Percentiles rank a stretch among this genome's conserved stretches.
phyloP scores from a whole-genome alignment of 2,888 invertebrate species.

The Lasioglossum pauxillum region DNA sequence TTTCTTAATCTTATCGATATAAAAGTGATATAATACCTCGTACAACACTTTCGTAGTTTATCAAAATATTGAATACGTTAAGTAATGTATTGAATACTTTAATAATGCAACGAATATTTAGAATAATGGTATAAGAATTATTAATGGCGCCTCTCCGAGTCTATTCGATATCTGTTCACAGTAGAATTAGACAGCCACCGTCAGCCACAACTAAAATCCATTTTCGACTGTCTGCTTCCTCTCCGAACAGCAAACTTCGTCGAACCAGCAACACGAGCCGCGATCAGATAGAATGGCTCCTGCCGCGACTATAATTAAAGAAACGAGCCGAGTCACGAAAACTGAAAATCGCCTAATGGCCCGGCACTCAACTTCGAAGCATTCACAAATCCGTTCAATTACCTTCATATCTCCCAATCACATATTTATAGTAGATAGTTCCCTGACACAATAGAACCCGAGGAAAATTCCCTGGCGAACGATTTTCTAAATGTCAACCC shows the following conservation, averaged over 20 bases:
- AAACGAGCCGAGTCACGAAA: conserved; percentile 4
- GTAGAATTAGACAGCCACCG: background rate
- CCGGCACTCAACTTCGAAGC: background rate
- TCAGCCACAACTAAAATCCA: background rate
- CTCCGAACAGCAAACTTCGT: background rate
- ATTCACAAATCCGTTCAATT: background rate
- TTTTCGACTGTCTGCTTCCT: background rate
- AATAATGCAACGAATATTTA: too few species aligned
- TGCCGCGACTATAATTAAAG: background rate
- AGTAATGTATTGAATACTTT: too few species aligned
- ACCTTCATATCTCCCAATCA: background rate
- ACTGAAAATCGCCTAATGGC: background rate
- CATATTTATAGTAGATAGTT: background rate
- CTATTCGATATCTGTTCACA: background rate
- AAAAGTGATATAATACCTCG: too few species aligned
- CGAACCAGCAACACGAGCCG: background rate
- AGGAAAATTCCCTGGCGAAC: background rate
- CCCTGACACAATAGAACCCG: background rate
- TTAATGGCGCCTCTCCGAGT: too few species aligned
- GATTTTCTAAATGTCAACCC: conserved; percentile 2
- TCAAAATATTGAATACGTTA: too few species aligned
- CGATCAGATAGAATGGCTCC: background rate
- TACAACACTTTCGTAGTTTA: too few species aligned
- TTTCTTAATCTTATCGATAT: too few species aligned
- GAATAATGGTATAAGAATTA: too few species aligned